These are phyloP conservation scores for Cataglyphis livida DNA, from an alignment of 2,888 invertebrate species.

Conservation along the genomic window DNA sequence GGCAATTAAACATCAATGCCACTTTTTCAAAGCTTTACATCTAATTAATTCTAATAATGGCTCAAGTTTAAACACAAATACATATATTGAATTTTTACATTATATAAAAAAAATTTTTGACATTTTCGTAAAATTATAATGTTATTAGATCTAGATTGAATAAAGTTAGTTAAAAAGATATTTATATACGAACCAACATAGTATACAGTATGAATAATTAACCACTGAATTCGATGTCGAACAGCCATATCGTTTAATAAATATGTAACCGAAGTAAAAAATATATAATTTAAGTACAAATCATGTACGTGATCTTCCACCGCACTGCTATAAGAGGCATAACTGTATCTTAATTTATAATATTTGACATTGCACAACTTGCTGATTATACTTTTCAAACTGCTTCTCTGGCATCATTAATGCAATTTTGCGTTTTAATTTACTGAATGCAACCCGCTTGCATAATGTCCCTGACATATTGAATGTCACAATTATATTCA, in stretches of 20 bases:
- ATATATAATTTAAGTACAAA: conserved; percentile 27
- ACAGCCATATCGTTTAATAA: conserved; percentile 37
- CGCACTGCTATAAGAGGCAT: background rate
- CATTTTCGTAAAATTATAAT: conserved; percentile 64
- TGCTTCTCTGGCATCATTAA: conserved; percentile 22
- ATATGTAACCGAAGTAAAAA: conserved; percentile 6
- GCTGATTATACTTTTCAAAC: conserved; percentile 60
- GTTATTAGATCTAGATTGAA: conserved; percentile 15
- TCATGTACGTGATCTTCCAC: conserved; percentile 3
- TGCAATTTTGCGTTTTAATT: conserved; percentile 33
- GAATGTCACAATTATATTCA: conserved; percentile 31
- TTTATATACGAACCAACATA: conserved; percentile 30
- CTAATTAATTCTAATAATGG: background rate
- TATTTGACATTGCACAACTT: conserved; percentile 40
- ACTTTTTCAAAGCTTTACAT: background rate
- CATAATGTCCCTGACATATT: background rate
- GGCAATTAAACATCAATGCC: background rate
- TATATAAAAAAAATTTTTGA: background rate
- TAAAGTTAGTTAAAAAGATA: background rate
- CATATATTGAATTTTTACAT: background rate
- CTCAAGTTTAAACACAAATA: background rate
- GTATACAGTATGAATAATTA: conserved; percentile 54
- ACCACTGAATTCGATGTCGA: conserved; percentile 2
- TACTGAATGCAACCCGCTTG: background rate
- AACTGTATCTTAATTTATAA: conserved; percentile 60